Conservation (phyloP, 2,888 invertebrate genomes). For the Nezara viridula region DNA sequence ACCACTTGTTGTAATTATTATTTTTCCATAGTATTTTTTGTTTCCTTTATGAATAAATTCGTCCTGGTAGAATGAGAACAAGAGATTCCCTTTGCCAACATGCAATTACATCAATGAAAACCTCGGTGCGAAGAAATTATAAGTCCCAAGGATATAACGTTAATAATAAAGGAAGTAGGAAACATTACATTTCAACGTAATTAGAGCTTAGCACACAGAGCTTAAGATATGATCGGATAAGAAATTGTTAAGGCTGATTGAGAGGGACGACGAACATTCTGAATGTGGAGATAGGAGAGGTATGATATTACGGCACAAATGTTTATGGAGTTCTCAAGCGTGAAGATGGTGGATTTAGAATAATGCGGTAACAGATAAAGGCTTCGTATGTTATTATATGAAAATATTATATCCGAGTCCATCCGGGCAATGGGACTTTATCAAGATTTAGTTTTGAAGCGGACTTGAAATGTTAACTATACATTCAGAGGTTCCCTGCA, state of each 20-base stretch:
- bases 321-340: conserved; percentile 10
- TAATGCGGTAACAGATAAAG: not conserved
- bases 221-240: not conserved
- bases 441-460: conserved; percentile 2
- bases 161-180: conserved; percentile 17
- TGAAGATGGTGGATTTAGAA: conserved; percentile 31
- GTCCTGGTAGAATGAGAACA: not conserved
- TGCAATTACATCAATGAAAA: not conserved
- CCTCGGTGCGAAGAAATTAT: not conserved
- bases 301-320: not conserved
- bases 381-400: conserved; percentile 21
- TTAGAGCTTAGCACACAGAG: not conserved
- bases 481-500: not conserved
- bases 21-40: too few species aligned
- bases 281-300: not conserved
- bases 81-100: not conserved
- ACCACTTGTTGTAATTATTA: too few species aligned
- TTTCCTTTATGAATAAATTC: not conserved
- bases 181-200: not conserved
- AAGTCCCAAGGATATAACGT: not conserved
- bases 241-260: not conserved
- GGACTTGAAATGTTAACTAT: not conserved
- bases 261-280: not conserved
- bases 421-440: conserved; percentile 4
- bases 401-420: conserved; percentile 22